phyloP scores from a whole-genome alignment of 2,888 invertebrate genomes.

The Catocala fraxini region DNA sequence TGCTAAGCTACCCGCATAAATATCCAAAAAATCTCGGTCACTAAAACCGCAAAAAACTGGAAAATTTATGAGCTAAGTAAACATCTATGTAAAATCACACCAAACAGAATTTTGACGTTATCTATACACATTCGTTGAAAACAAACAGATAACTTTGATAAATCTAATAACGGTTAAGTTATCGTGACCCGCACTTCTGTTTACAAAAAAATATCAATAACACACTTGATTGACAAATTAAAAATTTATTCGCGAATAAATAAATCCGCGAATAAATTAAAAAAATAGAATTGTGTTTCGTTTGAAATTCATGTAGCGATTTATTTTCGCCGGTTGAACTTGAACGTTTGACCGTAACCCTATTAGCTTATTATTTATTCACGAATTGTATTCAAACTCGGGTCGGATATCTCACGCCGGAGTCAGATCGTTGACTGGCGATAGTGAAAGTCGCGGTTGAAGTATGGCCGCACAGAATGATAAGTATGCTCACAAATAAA shows the following conservation, averaged over 20 bases:
- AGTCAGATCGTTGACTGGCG: slow-evolving; percentile 8
- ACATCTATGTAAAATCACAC: no score
- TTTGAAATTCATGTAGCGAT: background rate
- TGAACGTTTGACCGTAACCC: slow-evolving; percentile 18
- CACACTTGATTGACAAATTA: slow-evolving; percentile 11
- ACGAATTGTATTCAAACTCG: background rate
- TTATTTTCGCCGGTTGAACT: slow-evolving; percentile 12
- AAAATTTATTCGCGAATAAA: no score
- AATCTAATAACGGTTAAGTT: slow-evolving; percentile 26
- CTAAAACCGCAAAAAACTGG: no score
- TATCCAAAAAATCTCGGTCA: no score
- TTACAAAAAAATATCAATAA: slow-evolving; percentile 17
- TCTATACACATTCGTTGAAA: no score
- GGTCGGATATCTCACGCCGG: background rate
- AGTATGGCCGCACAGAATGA: background rate
- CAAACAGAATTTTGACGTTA: no score
- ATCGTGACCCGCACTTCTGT: slow-evolving; percentile 4
- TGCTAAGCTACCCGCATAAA: no score
- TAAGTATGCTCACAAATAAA: background rate
- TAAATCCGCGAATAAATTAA: slow-evolving; percentile 7
- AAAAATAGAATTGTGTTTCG: no score
- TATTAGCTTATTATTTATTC: slow-evolving; percentile 16
- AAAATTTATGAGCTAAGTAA: no score
- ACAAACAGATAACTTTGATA: background rate
- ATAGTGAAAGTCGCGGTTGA: slow-evolving; percentile 7